Percentiles rank a stretch among this genome's conserved stretches.
Conservation (phyloP, 2,113 vertebrate species). For the Alethe castanea region DNA sequence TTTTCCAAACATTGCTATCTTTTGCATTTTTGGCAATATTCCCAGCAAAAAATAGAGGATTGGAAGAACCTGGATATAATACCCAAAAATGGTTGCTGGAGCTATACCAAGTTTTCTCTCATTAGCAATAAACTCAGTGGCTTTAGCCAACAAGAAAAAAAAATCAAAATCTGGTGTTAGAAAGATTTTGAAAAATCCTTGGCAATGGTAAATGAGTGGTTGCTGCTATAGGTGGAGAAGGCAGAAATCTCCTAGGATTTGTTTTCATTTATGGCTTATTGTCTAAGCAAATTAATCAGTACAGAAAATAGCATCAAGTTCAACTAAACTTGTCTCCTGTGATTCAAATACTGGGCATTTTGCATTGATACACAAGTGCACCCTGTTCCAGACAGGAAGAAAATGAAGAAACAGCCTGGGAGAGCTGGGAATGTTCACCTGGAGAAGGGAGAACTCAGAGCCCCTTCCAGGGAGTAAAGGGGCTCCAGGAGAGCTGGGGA, state of each 20-base stretch:
- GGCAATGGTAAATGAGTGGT: neutral
- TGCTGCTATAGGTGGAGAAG: neutral
- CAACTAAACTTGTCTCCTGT: rapidly evolving
- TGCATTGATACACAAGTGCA: neutral
- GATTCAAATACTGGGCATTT: neutral
- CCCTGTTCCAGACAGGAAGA: neutral
- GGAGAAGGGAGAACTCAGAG: neutral
- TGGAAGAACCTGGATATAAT: neutral
- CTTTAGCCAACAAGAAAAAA: neutral
- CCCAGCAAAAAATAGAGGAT: neutral
- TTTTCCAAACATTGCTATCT: neutral
- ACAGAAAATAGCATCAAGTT: neutral
- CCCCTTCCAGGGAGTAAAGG: rapidly evolving
- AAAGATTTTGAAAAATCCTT: neutral
- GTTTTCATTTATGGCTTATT: rapidly evolving
- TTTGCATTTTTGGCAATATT: neutral
- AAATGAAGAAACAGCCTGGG: neutral
- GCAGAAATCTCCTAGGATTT: neutral
- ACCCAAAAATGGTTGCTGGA: neutral
- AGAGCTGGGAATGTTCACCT: rapidly evolving
- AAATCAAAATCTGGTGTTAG: neutral
- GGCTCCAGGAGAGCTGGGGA: neutral
- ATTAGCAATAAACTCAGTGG: neutral
- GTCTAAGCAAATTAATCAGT: neutral
- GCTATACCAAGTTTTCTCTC: neutral